Conservation (phyloP, 2,797 vertebrate genomes). For the Tokudaia muenninki region DNA sequence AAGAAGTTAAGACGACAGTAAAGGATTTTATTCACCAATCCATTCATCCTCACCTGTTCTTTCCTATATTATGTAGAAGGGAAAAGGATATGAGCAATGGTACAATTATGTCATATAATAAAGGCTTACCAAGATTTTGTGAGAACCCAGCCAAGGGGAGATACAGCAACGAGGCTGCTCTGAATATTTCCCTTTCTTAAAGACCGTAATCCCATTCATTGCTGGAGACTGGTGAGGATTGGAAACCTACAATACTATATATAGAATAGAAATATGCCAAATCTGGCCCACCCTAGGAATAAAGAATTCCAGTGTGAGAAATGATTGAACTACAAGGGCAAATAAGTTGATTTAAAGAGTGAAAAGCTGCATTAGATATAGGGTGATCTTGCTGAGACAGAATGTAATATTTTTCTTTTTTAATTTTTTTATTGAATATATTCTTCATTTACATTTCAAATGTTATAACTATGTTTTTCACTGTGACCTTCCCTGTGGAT, state of each 20-base stretch:
- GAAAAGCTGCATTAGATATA: neutral
- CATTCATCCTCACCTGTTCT: neutral
- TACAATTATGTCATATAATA: neutral
- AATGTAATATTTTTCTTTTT: neutral
- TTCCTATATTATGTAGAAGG: neutral
- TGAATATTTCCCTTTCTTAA: neutral
- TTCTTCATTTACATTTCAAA: neutral
- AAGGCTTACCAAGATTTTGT: neutral
- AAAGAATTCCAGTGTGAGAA: neutral
- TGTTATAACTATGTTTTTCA: neutral
- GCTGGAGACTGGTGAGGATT: neutral
- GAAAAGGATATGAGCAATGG: neutral
- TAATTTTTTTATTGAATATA: too few relatives aligned
- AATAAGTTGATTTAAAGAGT: neutral
- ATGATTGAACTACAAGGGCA: neutral
- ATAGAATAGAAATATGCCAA: neutral
- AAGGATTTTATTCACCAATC: constrained; percentile 2
- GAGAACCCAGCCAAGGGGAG: neutral
- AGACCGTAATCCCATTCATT: neutral
- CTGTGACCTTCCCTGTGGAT: neutral
- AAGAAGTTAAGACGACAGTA: neutral
- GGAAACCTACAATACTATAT: neutral
- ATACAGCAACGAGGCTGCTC: neutral
- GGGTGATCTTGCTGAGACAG: constrained; percentile 11
- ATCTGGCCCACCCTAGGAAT: neutral